phyloP scores from a whole-genome alignment of 1,140 invertebrate species.

The Meloidogyne floridensis region DNA sequence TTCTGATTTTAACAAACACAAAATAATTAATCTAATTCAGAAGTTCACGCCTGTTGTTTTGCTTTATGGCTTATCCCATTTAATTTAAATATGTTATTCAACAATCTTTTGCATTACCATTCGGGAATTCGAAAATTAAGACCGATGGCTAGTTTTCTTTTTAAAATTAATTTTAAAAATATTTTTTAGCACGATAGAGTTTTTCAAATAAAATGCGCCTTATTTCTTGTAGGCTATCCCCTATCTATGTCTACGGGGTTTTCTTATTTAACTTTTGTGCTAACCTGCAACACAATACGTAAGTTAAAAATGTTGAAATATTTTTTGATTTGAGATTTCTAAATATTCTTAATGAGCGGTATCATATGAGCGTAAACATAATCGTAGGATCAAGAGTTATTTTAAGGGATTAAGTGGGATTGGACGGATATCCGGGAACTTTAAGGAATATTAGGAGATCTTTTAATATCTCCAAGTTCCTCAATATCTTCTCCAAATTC shows the following conservation, averaged over 20 bases:
- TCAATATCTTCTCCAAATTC: no score
- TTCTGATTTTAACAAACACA: no score
- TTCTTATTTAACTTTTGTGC: conserved; percentile 42
- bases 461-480: no score
- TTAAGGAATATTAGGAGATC: no score
- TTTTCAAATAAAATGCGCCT: conserved; percentile 43
- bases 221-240: conserved; percentile 44
- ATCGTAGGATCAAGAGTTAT: no score
- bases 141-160: conserved; percentile 9
- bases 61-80: conserved; percentile 53
- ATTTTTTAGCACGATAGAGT: conserved; percentile 41
- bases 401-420: no score
- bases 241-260: conserved; percentile 49
- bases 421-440: no score
- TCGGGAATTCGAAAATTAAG: conserved; percentile 36
- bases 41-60: conserved; percentile 49
- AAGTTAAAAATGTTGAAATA: neutral
- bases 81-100: conserved; percentile 58
- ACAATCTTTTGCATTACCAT: conserved; percentile 46
- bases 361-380: no score
- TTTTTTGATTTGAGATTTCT: no score
- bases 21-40: conserved; percentile 34
- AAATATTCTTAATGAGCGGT: no score
- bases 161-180: neutral
- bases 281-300: conserved; percentile 41